phyloP scores from a whole-genome alignment of 1,140 invertebrate species.

The Drosophila miranda region DNA sequence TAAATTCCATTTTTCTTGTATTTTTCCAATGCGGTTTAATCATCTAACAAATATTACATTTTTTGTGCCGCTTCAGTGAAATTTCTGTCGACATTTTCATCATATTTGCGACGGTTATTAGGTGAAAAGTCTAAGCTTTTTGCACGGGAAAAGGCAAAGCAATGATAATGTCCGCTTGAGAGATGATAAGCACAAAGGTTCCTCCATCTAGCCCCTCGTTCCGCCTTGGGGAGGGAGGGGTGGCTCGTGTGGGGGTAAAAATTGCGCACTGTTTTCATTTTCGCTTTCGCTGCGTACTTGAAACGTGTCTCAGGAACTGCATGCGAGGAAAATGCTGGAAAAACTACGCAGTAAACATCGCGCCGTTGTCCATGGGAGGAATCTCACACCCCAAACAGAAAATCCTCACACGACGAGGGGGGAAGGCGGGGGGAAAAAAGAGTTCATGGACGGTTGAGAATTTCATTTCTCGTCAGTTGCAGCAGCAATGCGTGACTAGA shows the following conservation, averaged over 20 bases:
- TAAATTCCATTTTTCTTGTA: no score
- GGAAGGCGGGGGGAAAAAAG: constrained; percentile 59
- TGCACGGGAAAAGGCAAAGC: no score
- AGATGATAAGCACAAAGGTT: constrained; percentile 36
- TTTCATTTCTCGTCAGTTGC: constrained; percentile 6
- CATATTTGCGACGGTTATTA: constrained; percentile 5
- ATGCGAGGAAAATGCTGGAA: constrained; percentile 45
- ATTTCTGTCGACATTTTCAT: not conserved
- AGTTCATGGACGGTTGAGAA: constrained; percentile 31
- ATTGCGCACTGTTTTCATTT: constrained; percentile 68
- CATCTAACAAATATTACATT: no score
- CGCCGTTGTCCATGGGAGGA: constrained; percentile 8
- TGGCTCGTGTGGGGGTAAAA: constrained; percentile 14
- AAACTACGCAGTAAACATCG: constrained; percentile 67
- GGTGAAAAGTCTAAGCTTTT: no score
- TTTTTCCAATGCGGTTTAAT: no score
- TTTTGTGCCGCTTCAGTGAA: not conserved
- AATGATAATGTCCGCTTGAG: constrained; percentile 12
- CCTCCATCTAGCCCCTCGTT: not conserved
- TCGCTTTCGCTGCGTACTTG: constrained; percentile 58
- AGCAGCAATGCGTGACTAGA: constrained; percentile 18
- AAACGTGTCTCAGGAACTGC: constrained; percentile 60
- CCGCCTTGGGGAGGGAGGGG: not conserved
- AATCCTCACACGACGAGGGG: constrained; percentile 45
- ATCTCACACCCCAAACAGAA: constrained; percentile 1